Evolutionary conservation across 2,113 vertebrate species (phyloP).

Genomic region (Micromys minutus): DNA sequence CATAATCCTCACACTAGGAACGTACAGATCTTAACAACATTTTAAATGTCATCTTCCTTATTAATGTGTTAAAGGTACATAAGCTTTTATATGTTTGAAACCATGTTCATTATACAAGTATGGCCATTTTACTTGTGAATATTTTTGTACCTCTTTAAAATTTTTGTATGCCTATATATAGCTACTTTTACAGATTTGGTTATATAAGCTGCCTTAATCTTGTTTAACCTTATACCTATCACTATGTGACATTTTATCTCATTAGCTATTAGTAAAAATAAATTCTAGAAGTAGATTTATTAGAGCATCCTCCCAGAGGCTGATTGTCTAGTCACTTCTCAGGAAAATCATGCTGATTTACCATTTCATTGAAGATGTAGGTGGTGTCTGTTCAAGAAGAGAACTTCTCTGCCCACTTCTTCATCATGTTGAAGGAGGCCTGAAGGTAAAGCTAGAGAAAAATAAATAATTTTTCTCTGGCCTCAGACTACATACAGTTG

Average conservation of each 20-base stretch:
- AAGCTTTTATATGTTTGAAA: not conserved
- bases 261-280: not conserved
- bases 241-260: conserved; percentile 18
- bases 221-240: not conserved
- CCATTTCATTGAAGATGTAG: not conserved
- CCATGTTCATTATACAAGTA: not conserved
- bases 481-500: not conserved
- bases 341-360: conserved; percentile 14
- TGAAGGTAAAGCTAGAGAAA: not conserved
- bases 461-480: not conserved
- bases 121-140: not conserved
- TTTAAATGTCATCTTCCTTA: not conserved
- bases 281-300: conserved; percentile 40
- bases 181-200: not conserved
- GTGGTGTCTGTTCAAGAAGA: not conserved
- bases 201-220: conserved; percentile 26
- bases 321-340: conserved; percentile 26
- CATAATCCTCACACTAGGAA: not conserved
- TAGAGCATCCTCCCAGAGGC: not conserved
- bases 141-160: conserved; percentile 13
- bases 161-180: not conserved
- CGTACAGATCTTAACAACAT: not conserved
- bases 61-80: not conserved
- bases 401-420: not conserved
- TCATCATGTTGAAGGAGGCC: not conserved